phyloP scores from a whole-genome alignment of 1,140 invertebrate species.

The Drosophila eugracilis region DNA sequence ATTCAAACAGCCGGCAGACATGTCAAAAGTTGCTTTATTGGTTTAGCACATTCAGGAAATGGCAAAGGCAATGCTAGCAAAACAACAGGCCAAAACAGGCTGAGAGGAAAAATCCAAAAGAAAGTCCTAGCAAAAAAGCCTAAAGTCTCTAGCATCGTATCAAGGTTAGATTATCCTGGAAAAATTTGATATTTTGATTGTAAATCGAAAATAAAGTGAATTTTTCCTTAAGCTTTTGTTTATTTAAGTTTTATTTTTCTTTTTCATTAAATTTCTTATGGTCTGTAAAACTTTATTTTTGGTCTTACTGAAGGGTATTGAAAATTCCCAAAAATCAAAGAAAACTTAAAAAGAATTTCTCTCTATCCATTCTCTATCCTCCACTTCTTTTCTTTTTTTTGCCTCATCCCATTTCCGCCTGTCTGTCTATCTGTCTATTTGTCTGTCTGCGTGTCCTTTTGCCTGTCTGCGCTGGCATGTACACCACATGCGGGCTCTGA shows the following conservation, averaged over 20 bases:
- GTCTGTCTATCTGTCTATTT: constrained; percentile 24
- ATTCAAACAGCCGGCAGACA: constrained; percentile 58
- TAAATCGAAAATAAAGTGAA: no score
- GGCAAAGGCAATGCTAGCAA: constrained; percentile 40
- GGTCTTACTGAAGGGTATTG: not conserved
- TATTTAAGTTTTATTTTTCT: no score
- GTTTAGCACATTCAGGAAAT: constrained; percentile 72
- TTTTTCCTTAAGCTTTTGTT: no score
- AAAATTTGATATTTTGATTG: no score
- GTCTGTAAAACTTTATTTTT: not conserved
- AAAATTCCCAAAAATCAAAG: constrained; percentile 18
- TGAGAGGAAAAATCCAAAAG: constrained; percentile 23
- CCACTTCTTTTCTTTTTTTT: not conserved
- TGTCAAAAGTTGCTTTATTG: constrained; percentile 78
- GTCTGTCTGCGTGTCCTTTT: constrained; percentile 22
- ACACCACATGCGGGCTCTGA: constrained; percentile 39
- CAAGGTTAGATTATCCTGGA: not conserved
- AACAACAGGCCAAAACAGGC: constrained; percentile 15
- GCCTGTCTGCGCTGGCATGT: constrained; percentile 23
- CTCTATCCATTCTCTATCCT: constrained; percentile 7
- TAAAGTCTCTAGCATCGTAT: not conserved
- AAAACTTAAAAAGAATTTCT: not conserved
- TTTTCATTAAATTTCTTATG: no score
- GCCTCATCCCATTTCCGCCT: not conserved
- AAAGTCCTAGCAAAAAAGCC: constrained; percentile 6